A percentile compares a stretch with the other conserved stretches of the same genome.
Conservation (phyloP, 1,140 invertebrate species). For the Metaphire vulgaris region DNA sequence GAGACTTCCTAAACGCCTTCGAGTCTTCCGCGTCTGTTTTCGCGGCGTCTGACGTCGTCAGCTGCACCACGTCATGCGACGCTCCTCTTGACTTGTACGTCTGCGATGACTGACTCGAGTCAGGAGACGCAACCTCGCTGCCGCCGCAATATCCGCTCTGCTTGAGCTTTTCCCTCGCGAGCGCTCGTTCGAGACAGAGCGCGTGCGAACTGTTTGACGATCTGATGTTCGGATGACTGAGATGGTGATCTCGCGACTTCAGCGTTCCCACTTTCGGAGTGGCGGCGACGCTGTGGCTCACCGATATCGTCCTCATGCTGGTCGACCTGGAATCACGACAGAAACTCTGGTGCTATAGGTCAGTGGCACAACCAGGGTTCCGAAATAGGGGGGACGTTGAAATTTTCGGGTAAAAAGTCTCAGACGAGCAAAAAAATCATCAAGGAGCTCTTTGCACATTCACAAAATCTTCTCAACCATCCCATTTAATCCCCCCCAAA, state of each 20-base stretch:
- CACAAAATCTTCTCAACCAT: no score
- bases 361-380: no score
- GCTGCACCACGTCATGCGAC: not conserved
- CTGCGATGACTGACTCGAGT: no score
- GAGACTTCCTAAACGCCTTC: not conserved
- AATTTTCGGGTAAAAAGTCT: no score
- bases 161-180: not conserved
- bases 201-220: not conserved
- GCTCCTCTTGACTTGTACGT: not conserved
- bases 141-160: no score
- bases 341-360: no score
- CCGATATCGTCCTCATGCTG: slow-evolving; percentile 40
- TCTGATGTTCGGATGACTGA: not conserved
- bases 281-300: slow-evolving; percentile 45
- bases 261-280: slow-evolving; percentile 42
- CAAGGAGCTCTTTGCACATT: no score
- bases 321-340: slow-evolving; percentile 43
- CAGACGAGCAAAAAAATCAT: no score
- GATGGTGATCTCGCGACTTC: slow-evolving; percentile 8
- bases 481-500: no score
- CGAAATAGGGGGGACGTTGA: no score
- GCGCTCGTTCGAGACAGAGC: not conserved
- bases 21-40: not conserved
- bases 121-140: no score
- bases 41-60: not conserved